These are phyloP conservation scores for Epirrhoe tristata DNA, from an alignment of 2,888 invertebrate species.

Conservation along the genomic window DNA sequence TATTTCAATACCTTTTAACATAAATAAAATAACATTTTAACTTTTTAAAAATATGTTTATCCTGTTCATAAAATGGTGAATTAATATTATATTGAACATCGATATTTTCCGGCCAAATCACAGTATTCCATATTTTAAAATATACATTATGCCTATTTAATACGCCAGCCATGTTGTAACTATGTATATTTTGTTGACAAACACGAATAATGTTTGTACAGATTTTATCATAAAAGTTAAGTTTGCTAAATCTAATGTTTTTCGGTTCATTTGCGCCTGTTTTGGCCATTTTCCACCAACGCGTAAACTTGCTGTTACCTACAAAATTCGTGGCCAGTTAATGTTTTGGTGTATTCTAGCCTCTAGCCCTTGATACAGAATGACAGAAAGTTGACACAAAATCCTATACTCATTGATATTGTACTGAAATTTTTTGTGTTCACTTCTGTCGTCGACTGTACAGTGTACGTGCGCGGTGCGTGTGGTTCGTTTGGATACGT, in stretches of 20 bases:
- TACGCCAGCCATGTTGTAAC: constrained; percentile 22
- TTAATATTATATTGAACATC: constrained; percentile 44
- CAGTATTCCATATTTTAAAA: constrained; percentile 45
- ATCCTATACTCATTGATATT: constrained; percentile 31
- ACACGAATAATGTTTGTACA: constrained; percentile 53
- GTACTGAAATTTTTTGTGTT: constrained; percentile 29
- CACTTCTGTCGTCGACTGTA: constrained; percentile 35
- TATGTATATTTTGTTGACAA: constrained; percentile 60
- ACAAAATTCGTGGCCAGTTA: neutral
- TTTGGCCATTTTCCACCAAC: constrained; percentile 12
- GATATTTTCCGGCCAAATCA: constrained; percentile 60
- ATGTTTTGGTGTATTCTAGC: constrained; percentile 1
- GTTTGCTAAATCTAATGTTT: constrained; percentile 46
- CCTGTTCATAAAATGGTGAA: no score
- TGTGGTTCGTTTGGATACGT: constrained; percentile 69
- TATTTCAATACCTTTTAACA: neutral
- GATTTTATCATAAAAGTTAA: constrained; percentile 51
- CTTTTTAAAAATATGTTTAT: neutral
- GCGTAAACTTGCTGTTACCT: neutral
- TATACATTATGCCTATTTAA: constrained; percentile 12
- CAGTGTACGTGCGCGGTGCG: constrained; percentile 34
- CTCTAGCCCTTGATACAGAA: constrained; percentile 23
- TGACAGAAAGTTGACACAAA: constrained; percentile 26
- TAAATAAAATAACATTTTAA: neutral
- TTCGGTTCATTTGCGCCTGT: constrained; percentile 21